A percentile compares a stretch with the other conserved stretches of the same genome.
Conservation (phyloP, 2,888 invertebrate genomes). For the Leptopterna dolabrata region DNA sequence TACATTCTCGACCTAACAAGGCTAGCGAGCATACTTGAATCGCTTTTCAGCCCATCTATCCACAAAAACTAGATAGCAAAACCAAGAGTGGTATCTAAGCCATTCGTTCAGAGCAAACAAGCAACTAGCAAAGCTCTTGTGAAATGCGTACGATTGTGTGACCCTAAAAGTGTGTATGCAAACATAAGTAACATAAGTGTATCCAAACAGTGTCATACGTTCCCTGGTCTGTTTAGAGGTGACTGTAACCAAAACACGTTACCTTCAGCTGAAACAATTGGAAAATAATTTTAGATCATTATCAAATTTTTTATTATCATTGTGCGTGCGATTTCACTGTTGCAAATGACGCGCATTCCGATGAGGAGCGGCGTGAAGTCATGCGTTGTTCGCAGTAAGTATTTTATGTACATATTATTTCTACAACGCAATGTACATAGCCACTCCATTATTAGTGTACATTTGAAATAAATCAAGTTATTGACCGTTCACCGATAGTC, state of each 20-base stretch:
- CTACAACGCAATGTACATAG: not conserved
- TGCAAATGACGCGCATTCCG: not conserved
- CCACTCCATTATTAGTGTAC: too few relatives aligned
- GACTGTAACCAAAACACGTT: slow-evolving; percentile 31
- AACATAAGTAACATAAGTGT: too few relatives aligned
- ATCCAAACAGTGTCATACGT: not conserved
- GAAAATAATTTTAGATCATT: not conserved
- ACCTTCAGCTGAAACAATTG: slow-evolving; percentile 50
- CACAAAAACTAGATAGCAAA: not conserved
- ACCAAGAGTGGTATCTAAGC: not conserved
- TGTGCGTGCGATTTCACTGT: not conserved
- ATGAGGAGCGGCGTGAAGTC: not conserved
- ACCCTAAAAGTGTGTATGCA: not conserved
- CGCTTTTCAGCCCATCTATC: not conserved
- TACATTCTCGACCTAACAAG: too few relatives aligned
- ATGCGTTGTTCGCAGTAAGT: not conserved
- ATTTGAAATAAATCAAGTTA: too few relatives aligned
- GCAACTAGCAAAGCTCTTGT: not conserved
- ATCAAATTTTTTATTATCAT: not conserved
- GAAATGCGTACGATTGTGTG: not conserved
- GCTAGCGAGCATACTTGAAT: not conserved
- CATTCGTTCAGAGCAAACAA: not conserved
- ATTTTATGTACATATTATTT: not conserved
- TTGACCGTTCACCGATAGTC: too few relatives aligned
- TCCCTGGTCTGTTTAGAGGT: not conserved